Percentiles rank a stretch among this genome's conserved stretches.
Evolutionary conservation across 2,797 vertebrate species (phyloP).

Genomic region (Lemur catta): DNA sequence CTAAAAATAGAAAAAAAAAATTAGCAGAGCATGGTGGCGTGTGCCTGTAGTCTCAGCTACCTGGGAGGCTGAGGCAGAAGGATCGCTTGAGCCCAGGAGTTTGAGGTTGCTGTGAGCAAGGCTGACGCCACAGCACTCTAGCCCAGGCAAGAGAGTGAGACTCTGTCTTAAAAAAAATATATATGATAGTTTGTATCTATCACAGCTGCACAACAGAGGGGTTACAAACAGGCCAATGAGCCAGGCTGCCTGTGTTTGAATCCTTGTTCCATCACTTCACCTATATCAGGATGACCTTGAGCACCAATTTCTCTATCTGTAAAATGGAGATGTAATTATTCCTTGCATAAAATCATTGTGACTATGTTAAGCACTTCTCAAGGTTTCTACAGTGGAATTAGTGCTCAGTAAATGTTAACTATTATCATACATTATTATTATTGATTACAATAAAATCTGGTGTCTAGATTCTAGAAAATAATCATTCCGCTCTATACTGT

Average conservation of each 20-base stretch:
- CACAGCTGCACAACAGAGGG: neutral
- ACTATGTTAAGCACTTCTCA: neutral
- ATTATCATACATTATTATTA: neutral
- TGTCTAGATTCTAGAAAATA: slow-evolving; percentile 1
- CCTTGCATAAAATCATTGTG: neutral
- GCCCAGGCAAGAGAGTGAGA: too few species aligned
- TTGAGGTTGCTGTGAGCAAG: too few species aligned
- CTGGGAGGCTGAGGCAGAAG: too few species aligned
- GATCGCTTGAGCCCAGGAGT: too few species aligned
- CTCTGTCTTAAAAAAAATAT: too few species aligned
- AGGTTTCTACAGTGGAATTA: neutral
- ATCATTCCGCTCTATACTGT: neutral
- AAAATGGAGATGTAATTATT: neutral
- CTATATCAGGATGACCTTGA: neutral
- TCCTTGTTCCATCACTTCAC: neutral
- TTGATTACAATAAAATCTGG: slow-evolving; percentile 9
- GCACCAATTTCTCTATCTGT: neutral
- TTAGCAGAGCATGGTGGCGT: too few species aligned
- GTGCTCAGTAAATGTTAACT: neutral
- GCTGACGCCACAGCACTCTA: too few species aligned
- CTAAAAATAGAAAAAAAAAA: too few species aligned
- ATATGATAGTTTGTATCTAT: too few species aligned
- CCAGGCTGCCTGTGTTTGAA: neutral
- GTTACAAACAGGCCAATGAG: neutral
- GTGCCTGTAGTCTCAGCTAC: too few species aligned